These are phyloP conservation scores for Cheirogaleus major DNA, from an alignment of 2,797 vertebrate species.

Conservation along the genomic window DNA sequence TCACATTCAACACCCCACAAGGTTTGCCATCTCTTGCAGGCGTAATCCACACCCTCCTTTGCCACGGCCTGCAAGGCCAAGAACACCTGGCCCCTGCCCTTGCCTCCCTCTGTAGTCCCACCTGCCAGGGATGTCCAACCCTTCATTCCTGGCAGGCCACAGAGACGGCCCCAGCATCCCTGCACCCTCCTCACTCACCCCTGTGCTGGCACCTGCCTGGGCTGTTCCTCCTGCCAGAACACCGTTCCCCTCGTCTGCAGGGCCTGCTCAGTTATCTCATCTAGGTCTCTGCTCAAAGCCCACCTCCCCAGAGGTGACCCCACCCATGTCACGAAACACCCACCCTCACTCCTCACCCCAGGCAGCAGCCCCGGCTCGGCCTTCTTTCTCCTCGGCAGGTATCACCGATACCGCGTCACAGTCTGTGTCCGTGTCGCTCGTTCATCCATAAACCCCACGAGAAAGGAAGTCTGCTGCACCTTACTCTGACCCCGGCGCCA, in stretches of 20 bases:
- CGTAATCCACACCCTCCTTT: no score
- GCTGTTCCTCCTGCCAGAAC: not conserved
- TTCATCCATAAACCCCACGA: not conserved
- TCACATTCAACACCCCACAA: accelerated
- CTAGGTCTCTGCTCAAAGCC: not conserved
- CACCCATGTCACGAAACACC: not conserved
- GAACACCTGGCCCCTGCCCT: not conserved
- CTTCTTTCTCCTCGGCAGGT: not conserved
- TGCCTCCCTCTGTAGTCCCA: no score
- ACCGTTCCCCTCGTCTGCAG: not conserved
- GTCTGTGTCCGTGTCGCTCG: not conserved
- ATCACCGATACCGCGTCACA: accelerated
- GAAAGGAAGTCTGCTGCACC: not conserved
- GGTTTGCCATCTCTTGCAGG: not conserved
- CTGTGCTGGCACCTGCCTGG: accelerated
- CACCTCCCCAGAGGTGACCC: not conserved
- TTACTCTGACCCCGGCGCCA: not conserved
- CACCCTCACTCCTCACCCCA: not conserved
- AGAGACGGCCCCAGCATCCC: accelerated
- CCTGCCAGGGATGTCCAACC: no score
- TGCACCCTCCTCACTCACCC: accelerated
- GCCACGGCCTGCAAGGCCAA: not conserved
- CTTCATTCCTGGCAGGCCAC: not conserved
- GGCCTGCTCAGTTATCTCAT: accelerated
- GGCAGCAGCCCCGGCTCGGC: accelerated